Percentiles rank a stretch among this genome's conserved stretches.
Evolutionary conservation across 1,140 invertebrate genomes (phyloP).

Genomic region (Drosophila sechellia): DNA sequence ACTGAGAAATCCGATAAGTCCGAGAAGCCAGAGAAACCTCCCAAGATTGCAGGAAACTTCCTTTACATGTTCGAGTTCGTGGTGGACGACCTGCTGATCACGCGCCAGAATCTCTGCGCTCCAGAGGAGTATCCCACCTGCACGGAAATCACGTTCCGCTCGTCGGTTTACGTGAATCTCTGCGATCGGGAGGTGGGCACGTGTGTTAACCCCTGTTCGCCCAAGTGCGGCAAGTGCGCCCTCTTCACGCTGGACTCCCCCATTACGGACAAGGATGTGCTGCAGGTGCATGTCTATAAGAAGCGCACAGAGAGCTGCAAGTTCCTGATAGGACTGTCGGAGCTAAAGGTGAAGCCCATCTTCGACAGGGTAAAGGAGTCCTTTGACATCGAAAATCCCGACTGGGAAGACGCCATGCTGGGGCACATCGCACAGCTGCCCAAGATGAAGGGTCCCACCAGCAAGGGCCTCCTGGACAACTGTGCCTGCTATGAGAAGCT

Average conservation of each 20-base stretch:
- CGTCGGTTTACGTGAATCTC: conserved; percentile 66
- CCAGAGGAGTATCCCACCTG: conserved; percentile 81
- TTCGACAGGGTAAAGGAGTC: conserved; percentile 76
- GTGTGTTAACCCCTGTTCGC: conserved; percentile 63
- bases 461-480: conserved; percentile 57
- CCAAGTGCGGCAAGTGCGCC: conserved; percentile 78
- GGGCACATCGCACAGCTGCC: conserved; percentile 51
- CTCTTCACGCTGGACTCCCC: conserved; percentile 74
- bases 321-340: conserved; percentile 73
- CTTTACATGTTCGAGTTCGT: conserved; percentile 83
- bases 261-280: conserved; percentile 67
- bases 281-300: conserved; percentile 79
- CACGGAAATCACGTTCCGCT: conserved; percentile 73
- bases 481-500: conserved; percentile 67
- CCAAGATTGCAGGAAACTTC: conserved; percentile 33
- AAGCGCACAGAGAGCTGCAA: conserved; percentile 78
- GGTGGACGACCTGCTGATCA: conserved; percentile 77
- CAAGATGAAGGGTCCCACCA: conserved; percentile 51
- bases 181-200: conserved; percentile 75
- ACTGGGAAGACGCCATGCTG: conserved; percentile 53
- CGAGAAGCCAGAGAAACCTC: background rate
- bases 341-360: conserved; percentile 68
- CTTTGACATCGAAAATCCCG: conserved; percentile 67
- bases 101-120: conserved; percentile 72
- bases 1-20: background rate